Evolutionary conservation across 2,113 vertebrate species (phyloP).

Genomic region (Leptodactylus fuscus): DNA sequence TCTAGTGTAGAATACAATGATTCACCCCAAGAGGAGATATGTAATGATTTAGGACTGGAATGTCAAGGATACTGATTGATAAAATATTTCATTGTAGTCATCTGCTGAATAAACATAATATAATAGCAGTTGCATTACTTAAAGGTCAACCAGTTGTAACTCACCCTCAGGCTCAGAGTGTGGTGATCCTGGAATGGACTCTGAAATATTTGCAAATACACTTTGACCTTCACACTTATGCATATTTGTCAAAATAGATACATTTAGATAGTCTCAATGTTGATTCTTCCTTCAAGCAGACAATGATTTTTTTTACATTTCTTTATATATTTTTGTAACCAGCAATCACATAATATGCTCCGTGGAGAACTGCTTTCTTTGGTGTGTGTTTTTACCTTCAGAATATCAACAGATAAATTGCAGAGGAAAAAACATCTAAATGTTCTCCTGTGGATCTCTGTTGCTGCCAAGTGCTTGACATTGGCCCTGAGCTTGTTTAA

Average conservation of each 20-base stretch:
- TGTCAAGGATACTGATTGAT: no score
- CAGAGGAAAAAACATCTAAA: slow-evolving; percentile 43
- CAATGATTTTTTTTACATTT: slow-evolving; percentile 13
- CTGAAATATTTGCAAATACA: background rate
- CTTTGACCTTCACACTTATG: background rate
- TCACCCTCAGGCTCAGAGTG: background rate
- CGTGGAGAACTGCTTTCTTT: slow-evolving; percentile 12
- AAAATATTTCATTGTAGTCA: background rate
- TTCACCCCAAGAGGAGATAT: no score
- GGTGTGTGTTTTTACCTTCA: slow-evolving; percentile 17
- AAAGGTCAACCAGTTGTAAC: background rate
- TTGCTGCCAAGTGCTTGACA: slow-evolving; percentile 29
- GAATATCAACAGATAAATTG: slow-evolving; percentile 41
- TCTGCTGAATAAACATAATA: background rate
- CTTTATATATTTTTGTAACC: slow-evolving; percentile 29
- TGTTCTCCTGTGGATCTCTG: slow-evolving; percentile 39
- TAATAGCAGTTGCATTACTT: background rate
- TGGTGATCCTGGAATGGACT: background rate
- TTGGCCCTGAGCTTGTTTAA: slow-evolving; percentile 35
- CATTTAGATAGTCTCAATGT: background rate
- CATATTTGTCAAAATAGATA: background rate
- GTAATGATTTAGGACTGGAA: no score
- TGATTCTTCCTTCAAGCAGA: background rate
- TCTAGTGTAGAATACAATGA: no score
- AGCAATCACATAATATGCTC: slow-evolving; percentile 29